Evolutionary conservation across 35 echinoderm and acorn worm species (phyloP).

Genomic region (Lytechinus variegatus): DNA sequence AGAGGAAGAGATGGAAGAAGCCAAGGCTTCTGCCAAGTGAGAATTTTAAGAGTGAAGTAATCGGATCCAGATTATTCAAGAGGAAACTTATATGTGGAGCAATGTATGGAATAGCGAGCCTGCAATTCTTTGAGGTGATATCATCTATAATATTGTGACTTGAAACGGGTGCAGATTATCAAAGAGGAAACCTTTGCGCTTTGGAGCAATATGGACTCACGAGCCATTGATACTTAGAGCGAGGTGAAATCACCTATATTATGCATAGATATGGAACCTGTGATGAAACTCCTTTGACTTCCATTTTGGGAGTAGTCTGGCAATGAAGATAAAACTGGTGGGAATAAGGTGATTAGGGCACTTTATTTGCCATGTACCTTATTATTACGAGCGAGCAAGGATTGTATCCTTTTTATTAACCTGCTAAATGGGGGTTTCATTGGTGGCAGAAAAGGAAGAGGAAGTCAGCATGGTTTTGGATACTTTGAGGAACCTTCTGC

Average conservation of each 20-base stretch:
- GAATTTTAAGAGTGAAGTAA: neutral
- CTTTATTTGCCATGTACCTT: neutral
- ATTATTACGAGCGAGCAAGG: neutral
- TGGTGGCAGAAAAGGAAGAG: too few species aligned
- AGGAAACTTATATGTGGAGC: neutral
- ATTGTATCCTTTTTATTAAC: neutral
- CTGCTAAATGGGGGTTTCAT: neutral
- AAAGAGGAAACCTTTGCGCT: neutral
- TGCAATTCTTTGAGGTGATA: neutral
- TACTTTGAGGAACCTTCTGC: too few species aligned
- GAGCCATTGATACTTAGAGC: too few species aligned
- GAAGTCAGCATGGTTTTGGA: too few species aligned
- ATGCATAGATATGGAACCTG: neutral
- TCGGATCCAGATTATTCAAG: neutral
- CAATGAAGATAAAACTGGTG: neutral
- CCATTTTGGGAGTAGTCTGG: neutral
- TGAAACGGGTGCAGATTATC: neutral
- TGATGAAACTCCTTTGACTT: neutral
- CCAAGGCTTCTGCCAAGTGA: slow-evolving; percentile 35
- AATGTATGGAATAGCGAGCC: neutral
- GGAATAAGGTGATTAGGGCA: neutral
- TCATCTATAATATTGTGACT: too few species aligned
- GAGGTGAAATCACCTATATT: too few species aligned
- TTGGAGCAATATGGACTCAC: too few species aligned
- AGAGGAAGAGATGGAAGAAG: slow-evolving; percentile 62